Conservation (phyloP, 2,113 vertebrate genomes). For the Typhlomys cinereus region DNA sequence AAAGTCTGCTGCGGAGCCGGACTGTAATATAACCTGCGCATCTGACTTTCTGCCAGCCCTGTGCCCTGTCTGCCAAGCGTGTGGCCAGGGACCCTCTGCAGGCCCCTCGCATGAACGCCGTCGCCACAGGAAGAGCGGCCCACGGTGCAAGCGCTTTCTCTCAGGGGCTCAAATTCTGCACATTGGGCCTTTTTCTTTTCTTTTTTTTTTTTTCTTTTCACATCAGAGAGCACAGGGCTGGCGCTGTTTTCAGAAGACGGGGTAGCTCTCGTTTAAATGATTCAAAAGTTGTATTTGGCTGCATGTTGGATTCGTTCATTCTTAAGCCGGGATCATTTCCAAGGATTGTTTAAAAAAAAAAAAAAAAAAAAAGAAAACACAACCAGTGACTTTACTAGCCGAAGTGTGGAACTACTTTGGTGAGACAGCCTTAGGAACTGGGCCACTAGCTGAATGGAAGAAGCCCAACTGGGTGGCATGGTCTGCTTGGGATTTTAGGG, state of each 20-base stretch:
- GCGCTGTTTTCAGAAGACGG: conserved; percentile 58
- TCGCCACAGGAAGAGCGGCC: neutral
- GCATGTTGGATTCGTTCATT: conserved; percentile 38
- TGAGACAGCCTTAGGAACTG: conserved; percentile 22
- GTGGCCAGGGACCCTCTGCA: accelerated
- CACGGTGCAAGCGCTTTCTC: neutral
- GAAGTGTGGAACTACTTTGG: conserved; percentile 46
- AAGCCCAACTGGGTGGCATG: neutral
- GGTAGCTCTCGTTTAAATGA: conserved; percentile 68
- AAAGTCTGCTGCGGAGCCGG: conserved; percentile 32
- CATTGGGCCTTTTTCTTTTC: neutral
- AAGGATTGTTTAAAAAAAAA: conserved; percentile 51
- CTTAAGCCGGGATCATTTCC: conserved; percentile 57
- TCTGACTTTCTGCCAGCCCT: neutral
- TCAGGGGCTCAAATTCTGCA: neutral
- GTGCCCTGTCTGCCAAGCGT: neutral
- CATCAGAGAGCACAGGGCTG: conserved; percentile 55
- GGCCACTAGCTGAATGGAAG: neutral
- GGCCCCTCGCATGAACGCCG: neutral
- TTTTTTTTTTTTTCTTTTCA: conserved; percentile 48
- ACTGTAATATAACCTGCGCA: neutral
- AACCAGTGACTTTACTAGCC: conserved; percentile 46
- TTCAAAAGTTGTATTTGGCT: conserved; percentile 66
- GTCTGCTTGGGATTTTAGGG: neutral
- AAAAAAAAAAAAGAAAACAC: too few relatives aligned